phyloP scores from a whole-genome alignment of 2,888 invertebrate species.

The Suillia variegata region DNA sequence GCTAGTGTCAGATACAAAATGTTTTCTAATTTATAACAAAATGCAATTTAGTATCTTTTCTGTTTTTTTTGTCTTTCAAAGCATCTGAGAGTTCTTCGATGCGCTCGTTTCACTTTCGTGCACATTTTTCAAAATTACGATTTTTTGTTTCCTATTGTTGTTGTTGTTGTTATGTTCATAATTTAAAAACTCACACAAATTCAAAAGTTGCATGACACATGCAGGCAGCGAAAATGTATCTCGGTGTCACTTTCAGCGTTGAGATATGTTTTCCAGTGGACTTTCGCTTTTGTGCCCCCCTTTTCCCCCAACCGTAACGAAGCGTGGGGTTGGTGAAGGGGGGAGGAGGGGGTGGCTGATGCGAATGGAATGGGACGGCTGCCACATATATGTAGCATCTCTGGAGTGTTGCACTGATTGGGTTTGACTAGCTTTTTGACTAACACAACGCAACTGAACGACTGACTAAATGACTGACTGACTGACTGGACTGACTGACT shows the following conservation, averaged over 20 bases:
- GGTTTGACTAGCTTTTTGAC: too few relatives aligned
- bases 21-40: not conserved
- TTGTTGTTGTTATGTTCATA: not conserved
- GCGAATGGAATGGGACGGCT: too few relatives aligned
- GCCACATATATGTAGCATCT: too few relatives aligned
- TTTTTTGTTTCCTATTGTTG: conserved; percentile 3
- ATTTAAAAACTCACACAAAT: not conserved
- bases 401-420: too few relatives aligned
- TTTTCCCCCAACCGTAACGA: not conserved
- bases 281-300: conserved; percentile 10
- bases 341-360: too few relatives aligned
- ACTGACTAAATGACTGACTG: too few relatives aligned
- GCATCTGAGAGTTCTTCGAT: too few relatives aligned
- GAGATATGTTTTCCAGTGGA: not conserved
- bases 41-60: conserved; percentile 1
- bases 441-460: too few relatives aligned
- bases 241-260: not conserved
- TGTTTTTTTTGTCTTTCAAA: not conserved
- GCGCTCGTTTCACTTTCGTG: conserved; percentile 18
- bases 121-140: conserved; percentile 2
- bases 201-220: conserved; percentile 28
- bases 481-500: too few relatives aligned
- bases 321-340: too few relatives aligned
- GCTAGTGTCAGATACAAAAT: too few relatives aligned
- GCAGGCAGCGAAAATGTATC: conserved; percentile 31